Conservation (phyloP, 2,113 vertebrate genomes). For the Prinia subflava region DNA sequence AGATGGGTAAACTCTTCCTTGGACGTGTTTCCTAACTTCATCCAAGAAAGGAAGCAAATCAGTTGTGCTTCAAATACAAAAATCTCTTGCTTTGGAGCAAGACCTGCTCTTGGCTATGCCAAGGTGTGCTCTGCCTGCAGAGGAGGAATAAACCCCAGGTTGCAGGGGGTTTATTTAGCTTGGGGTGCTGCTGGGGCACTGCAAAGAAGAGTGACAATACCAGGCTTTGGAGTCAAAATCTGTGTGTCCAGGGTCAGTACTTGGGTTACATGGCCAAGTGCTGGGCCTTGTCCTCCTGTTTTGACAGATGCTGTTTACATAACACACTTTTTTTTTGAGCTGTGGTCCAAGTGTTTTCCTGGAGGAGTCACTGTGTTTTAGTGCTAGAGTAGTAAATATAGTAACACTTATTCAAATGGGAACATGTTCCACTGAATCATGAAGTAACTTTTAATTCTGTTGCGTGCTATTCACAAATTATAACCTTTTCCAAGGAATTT, state of each 20-base stretch:
- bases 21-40: background rate
- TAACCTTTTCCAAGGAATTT: background rate
- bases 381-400: background rate
- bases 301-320: background rate
- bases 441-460: background rate
- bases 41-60: background rate
- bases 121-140: background rate
- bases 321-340: background rate
- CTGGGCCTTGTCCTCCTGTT: background rate
- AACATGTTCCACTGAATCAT: background rate
- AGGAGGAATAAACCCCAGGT: accelerated
- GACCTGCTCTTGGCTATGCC: background rate
- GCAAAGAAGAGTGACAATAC: background rate
- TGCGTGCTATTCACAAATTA: background rate
- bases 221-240: background rate
- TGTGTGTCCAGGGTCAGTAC: accelerated
- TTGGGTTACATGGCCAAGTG: accelerated
- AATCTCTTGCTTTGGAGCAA: background rate
- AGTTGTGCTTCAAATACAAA: background rate
- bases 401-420: background rate
- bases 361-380: background rate
- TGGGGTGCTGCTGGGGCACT: background rate
- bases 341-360: background rate
- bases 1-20: background rate
- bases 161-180: background rate